Conservation (phyloP, 2,113 vertebrate genomes). For the Pterophyllum scalare region DNA sequence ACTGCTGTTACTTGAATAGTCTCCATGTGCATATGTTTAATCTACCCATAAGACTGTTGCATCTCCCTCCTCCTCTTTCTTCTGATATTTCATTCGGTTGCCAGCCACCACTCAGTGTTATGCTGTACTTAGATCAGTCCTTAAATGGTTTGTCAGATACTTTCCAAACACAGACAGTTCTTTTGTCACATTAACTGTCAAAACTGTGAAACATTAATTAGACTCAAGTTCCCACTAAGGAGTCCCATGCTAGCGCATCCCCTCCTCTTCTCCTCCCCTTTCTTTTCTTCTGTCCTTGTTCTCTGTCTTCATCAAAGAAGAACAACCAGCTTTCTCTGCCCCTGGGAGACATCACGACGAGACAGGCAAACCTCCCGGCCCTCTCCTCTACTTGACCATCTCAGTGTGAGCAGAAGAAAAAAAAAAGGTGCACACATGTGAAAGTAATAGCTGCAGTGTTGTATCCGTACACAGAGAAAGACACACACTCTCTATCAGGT, state of each 20-base stretch:
- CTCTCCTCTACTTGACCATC: conserved; percentile 47
- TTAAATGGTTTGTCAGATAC: conserved; percentile 50
- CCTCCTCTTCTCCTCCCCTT: conserved; percentile 46
- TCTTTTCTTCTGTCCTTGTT: conserved; percentile 39
- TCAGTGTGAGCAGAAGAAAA: conserved; percentile 7
- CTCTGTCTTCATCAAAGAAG: conserved; percentile 57
- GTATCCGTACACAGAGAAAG: neutral
- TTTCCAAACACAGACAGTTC: conserved; percentile 57
- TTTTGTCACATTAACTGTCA: conserved; percentile 72
- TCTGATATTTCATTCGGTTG: neutral
- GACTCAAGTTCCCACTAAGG: conserved; percentile 63
- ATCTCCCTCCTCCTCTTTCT: conserved; percentile 9
- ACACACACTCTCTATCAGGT: neutral
- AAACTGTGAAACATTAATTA: conserved; percentile 66
- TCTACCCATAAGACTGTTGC: neutral
- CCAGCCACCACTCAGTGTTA: neutral
- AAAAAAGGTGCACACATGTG: neutral
- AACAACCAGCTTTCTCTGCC: conserved; percentile 31
- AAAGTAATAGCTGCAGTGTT: neutral
- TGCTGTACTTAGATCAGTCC: conserved; percentile 28
- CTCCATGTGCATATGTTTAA: neutral
- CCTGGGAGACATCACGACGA: conserved; percentile 25
- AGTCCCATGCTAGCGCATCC: conserved; percentile 51
- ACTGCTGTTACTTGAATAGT: neutral
- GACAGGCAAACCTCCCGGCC: conserved; percentile 28